Evolutionary conservation across 2,888 invertebrate species (phyloP), one percentile per base, ranked within the genome.

Genomic region (Dichetophora obliterata): DNA sequence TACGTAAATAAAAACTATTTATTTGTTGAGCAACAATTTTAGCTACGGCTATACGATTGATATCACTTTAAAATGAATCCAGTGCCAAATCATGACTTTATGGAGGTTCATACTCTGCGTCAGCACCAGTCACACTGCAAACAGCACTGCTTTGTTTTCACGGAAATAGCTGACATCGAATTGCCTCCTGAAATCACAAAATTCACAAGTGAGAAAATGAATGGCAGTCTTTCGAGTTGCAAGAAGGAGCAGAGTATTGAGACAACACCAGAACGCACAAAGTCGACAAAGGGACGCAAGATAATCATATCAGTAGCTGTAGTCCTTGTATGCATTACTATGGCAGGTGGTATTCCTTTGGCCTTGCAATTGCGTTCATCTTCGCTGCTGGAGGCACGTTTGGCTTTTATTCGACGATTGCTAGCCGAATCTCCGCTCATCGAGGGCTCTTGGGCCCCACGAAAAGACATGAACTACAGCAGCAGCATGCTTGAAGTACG

Each of bases 311-410:
- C 85, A 9, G 75, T 88, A 27, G 87, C 85, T 34, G 80, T 88
- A 4, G 84, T 89, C 52, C 72, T 89, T 2, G 83, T 88, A 16
- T 88, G 89, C 68, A 85, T 90, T 76, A 87, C 86, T 5, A 86
- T 89, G 85, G 89, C 89, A 22, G 89, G 88, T 0, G 90, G 90
- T 2, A 89, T 92, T 72, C 92, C 92, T 2, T 82, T 92, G 75
- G 92, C 91, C 1, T 83, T 92, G 24, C 92, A 92, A 81, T 83
- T 92, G 61, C 88, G 92, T 22, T 91, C 91, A 59, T 92, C 92
- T 0, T 91, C 91, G 37, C 84, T 92, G 68, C 83, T 92, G 66
- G 91, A 92, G 84, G 92, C 91, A 0, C 89, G 92, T 14, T 85
- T 92, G 59, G 89, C 91, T 61, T 92, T 92, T 65, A 91, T 92